Percentiles rank a stretch among this genome's conserved stretches.
These are phyloP conservation scores for Vidua macroura DNA, from an alignment of 2,113 vertebrate genomes.

Conservation along the genomic window DNA sequence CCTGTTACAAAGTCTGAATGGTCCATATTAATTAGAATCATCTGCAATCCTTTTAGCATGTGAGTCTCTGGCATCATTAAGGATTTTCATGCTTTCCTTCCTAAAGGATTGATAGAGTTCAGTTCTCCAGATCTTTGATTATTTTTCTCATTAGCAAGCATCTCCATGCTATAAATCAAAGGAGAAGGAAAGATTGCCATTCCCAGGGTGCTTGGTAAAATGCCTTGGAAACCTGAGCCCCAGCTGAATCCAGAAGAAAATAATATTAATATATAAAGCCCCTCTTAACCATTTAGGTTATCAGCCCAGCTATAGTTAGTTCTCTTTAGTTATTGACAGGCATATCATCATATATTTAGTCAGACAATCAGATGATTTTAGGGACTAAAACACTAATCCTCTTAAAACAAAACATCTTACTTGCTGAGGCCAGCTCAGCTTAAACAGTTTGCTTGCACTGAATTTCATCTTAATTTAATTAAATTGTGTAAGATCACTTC, in stretches of 20 bases:
- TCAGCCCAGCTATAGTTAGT: not conserved
- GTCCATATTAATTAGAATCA: conserved; percentile 64
- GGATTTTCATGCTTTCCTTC: conserved; percentile 50
- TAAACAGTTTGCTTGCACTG: not conserved
- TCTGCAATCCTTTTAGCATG: conserved; percentile 29
- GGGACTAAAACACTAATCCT: conserved; percentile 23
- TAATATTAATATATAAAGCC: not conserved
- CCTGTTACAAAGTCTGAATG: conserved; percentile 34
- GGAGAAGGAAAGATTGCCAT: conserved; percentile 24
- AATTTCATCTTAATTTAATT: conserved; percentile 53
- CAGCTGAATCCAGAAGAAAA: conserved; percentile 36
- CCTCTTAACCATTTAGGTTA: conserved; percentile 24
- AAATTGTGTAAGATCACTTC: conserved; percentile 6
- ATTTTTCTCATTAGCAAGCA: conserved; percentile 64
- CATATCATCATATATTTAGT: conserved; percentile 30
- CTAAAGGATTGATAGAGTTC: conserved; percentile 40
- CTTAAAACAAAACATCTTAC: conserved; percentile 23
- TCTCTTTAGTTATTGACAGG: not conserved
- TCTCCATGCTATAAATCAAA: conserved; percentile 47
- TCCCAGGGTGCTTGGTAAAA: conserved; percentile 45
- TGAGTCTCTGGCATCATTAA: conserved; percentile 65
- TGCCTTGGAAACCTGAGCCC: conserved; percentile 53
- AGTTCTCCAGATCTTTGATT: conserved; percentile 51
- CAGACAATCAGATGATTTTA: not conserved
- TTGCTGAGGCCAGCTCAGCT: not conserved